Percentiles rank a stretch among this genome's conserved stretches.
These are phyloP conservation scores for Lucinisca nassula DNA, from an alignment of 2,888 invertebrate species.

Conservation along the genomic window DNA sequence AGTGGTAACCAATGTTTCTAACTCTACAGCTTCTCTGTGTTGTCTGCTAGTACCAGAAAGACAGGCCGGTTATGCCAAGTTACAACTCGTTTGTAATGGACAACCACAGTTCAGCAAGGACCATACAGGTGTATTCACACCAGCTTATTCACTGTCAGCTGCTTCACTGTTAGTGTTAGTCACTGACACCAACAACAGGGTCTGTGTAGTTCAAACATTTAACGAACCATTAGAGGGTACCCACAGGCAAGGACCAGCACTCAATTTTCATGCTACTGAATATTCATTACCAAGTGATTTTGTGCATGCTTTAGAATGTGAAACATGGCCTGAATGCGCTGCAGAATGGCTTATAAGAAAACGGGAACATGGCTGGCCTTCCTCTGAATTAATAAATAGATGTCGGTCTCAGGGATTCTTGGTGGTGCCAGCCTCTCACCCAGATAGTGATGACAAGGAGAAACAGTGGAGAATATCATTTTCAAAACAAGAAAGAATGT, in stretches of 20 bases:
- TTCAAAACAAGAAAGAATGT: constrained; percentile 27
- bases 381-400: neutral
- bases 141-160: neutral
- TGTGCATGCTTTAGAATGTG: too few relatives aligned
- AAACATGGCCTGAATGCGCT: too few relatives aligned
- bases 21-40: neutral
- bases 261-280: too few relatives aligned
- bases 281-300: too few relatives aligned
- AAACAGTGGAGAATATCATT: constrained; percentile 45
- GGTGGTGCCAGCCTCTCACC: constrained; percentile 34
- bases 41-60: neutral
- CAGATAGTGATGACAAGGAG: constrained; percentile 8
- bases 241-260: too few relatives aligned
- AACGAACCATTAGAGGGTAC: neutral
- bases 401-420: constrained; percentile 31
- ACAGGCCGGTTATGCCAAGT: neutral
- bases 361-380: neutral
- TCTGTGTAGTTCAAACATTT: neutral
- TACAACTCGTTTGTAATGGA: neutral
- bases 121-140: neutral
- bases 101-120: neutral
- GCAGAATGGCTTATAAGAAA: too few relatives aligned
- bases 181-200: neutral
- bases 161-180: neutral
- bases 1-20: neutral